Percentiles rank a stretch among this genome's conserved stretches.
phyloP scores from a whole-genome alignment of 1,140 invertebrate species.

The Rhagoletis pomonella region DNA sequence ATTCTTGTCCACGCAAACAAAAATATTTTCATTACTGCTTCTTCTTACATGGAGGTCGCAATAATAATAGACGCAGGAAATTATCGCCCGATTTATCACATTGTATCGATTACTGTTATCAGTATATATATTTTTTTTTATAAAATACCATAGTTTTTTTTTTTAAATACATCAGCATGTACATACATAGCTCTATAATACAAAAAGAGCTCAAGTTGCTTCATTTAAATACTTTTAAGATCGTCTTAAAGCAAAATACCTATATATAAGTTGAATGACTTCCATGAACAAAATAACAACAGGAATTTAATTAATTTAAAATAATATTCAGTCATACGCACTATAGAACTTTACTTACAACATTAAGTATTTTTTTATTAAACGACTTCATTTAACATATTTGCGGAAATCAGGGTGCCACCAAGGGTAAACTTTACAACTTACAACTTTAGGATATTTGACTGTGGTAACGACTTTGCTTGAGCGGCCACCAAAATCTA shows the following conservation, averaged over 20 bases:
- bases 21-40: constrained; percentile 30
- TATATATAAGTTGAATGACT: no score
- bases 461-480: constrained; percentile 60
- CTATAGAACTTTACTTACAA: no score
- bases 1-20: constrained; percentile 58
- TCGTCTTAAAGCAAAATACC: background rate
- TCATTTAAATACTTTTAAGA: background rate
- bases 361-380: background rate
- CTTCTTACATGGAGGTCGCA: background rate
- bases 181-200: background rate
- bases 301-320: no score
- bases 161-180: no score
- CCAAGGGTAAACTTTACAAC: constrained; percentile 67
- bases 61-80: no score
- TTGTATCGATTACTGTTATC: no score
- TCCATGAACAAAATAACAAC: no score
- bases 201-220: no score
- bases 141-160: no score
- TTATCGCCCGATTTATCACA: no score
- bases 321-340: no score
- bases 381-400: constrained; percentile 61
- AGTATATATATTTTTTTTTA: no score
- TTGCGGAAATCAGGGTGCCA: constrained; percentile 69
- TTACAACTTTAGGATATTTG: constrained; percentile 64
- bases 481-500: constrained; percentile 63